Base-by-base conservation (phyloP, 2,888 invertebrate genomes). In the Tubulanus polymorphus region DNA sequence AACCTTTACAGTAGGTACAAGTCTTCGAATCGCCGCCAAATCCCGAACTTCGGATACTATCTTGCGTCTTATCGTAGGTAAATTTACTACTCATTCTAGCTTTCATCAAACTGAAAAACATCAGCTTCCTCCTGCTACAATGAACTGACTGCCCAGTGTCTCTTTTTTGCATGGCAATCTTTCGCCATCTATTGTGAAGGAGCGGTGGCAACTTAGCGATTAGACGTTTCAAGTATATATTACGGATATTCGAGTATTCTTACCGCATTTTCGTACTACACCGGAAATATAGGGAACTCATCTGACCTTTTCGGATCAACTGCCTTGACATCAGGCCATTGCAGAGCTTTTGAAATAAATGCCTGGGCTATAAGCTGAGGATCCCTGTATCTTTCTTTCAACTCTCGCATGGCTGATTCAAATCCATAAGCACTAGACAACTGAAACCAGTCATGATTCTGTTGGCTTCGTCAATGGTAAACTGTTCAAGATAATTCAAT, bases 261-360 rank as follows among this genome's bases (percentile, higher is more conserved):
- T 18, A 46, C 20, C 12, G 46, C 57, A 27, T 54, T 55, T 25
- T 50, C 47, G 51, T 60, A 60, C 32, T 57, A 57, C 1, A 37
- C 45, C 1, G 60, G 50, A 25, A 58, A 56, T 10, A 60, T 56
- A 10, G 57, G 18, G 23, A 54, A 58, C 12, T 56, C 56, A 47
- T 62, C 53, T 8, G 57, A 47, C 10, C 45, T 41, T 30, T 57
- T 57, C 5, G 47, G 29, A 32, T 55, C 53, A 5, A 51, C 54
- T 37, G 54, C 23, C 28, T 28, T 46, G 27, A 54, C 41, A 12
- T 26, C 15, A 26, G 32, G 47, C 30, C 46, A 53, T 5, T 53
- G 20, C 25, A 53, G 30, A 12, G 53, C 53, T 37, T 23, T 41
- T 41, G 20, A 20, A 6, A 41, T 15, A 15, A 48, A 48, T 0